Conservation (phyloP, 2,113 vertebrate species). For the Bambusicola thoracicus region DNA sequence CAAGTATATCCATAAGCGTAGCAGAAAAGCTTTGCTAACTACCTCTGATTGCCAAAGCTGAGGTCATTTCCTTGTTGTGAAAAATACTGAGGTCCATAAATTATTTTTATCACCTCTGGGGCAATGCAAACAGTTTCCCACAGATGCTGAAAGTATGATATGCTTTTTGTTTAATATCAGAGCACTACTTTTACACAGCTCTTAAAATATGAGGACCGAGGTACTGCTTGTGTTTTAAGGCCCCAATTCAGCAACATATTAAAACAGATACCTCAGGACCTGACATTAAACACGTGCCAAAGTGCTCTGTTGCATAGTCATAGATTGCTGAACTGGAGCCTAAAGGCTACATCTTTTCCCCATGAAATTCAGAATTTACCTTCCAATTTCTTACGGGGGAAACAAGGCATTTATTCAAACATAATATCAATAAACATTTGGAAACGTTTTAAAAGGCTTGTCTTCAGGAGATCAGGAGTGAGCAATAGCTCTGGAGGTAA, state of each 20-base stretch:
- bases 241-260: slow-evolving; percentile 53
- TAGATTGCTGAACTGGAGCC: slow-evolving; percentile 10
- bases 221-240: slow-evolving; percentile 47
- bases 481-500: neutral
- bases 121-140: slow-evolving; percentile 78
- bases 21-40: slow-evolving; percentile 78
- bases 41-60: slow-evolving; percentile 76
- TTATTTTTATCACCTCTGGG: slow-evolving; percentile 80
- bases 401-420: slow-evolving; percentile 10
- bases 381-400: neutral
- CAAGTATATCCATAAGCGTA: slow-evolving; percentile 81
- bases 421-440: neutral
- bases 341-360: neutral
- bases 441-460: neutral
- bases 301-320: slow-evolving; percentile 34
- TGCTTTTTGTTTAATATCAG: slow-evolving; percentile 69
- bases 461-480: neutral
- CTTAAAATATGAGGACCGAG: slow-evolving; percentile 52
- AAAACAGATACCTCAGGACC: slow-evolving; percentile 42
- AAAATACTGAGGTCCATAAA: slow-evolving; percentile 77
- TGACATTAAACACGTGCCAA: slow-evolving; percentile 56
- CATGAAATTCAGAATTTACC: neutral
- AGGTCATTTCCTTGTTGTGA: slow-evolving; percentile 81
- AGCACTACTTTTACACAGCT: slow-evolving; percentile 62
- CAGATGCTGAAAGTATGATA: slow-evolving; percentile 74